Conservation (phyloP, 2,113 vertebrate species). For the Delphinapterus leucas region DNA sequence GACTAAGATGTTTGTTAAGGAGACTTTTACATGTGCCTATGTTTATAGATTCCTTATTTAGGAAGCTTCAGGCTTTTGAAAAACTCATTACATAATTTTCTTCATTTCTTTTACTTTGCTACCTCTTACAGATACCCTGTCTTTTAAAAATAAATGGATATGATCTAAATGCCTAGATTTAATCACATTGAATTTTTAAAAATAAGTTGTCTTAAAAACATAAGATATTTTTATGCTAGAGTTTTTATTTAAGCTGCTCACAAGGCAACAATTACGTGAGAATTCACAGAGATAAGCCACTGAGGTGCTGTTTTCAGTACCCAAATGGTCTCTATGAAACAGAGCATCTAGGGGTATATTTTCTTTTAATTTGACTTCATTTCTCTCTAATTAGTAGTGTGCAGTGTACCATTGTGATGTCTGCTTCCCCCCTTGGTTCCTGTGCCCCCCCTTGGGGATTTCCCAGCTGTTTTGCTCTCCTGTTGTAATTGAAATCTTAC, state of each 20-base stretch:
- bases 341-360: constrained; percentile 71
- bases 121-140: constrained; percentile 17
- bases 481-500: constrained; percentile 87
- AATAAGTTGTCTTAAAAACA: constrained; percentile 26
- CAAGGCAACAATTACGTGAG: constrained; percentile 61
- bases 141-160: constrained; percentile 58
- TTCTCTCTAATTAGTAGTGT: constrained; percentile 82
- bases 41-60: constrained; percentile 59
- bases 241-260: constrained; percentile 32
- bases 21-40: constrained; percentile 39
- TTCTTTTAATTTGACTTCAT: constrained; percentile 81
- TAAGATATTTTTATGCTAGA: constrained; percentile 30
- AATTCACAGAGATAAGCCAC: constrained; percentile 54
- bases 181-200: not conserved
- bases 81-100: constrained; percentile 37
- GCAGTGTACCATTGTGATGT: constrained; percentile 78
- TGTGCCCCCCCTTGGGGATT: constrained; percentile 78
- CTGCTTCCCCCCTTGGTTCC: constrained; percentile 78
- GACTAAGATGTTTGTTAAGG: constrained; percentile 46
- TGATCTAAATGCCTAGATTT: constrained; percentile 37
- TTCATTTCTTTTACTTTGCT: constrained; percentile 9
- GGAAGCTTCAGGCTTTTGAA: constrained; percentile 15
- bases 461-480: constrained; percentile 85
- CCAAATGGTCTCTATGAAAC: constrained; percentile 60
- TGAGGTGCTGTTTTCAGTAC: constrained; percentile 45